Percentiles rank a stretch among this genome's conserved stretches.
These are phyloP conservation scores for Plecotus auritus DNA, from an alignment of 2,113 vertebrate species.

Conservation along the genomic window DNA sequence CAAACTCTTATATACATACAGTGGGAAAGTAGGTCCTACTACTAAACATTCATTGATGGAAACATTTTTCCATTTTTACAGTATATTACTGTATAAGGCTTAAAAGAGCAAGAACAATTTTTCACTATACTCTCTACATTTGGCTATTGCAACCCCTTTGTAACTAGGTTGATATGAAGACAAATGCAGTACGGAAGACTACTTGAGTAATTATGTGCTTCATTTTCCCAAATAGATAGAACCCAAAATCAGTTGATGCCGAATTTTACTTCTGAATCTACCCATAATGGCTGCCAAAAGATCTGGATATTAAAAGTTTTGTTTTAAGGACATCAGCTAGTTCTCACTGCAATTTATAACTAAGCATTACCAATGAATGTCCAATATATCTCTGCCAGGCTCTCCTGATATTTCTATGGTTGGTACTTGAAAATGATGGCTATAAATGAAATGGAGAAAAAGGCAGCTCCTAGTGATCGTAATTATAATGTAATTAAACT, in stretches of 20 bases:
- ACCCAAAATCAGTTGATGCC: constrained; percentile 14
- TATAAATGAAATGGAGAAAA: constrained; percentile 47
- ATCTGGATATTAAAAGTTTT: neutral
- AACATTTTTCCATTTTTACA: constrained; percentile 5
- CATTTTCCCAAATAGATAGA: neutral
- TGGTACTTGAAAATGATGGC: neutral
- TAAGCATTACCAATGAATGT: constrained; percentile 35
- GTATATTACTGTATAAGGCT: constrained; percentile 16
- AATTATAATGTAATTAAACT: neutral
- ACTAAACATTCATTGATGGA: constrained; percentile 18
- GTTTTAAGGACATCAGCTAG: constrained; percentile 39
- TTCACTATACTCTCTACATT: constrained; percentile 1
- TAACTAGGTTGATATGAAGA: neutral
- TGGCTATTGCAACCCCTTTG: neutral
- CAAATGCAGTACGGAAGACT: constrained; percentile 33
- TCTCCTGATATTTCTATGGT: neutral
- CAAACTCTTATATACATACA: neutral
- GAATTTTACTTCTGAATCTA: constrained; percentile 38
- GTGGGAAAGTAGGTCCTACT: neutral
- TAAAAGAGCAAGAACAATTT: constrained; percentile 34
- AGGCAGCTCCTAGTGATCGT: constrained; percentile 34
- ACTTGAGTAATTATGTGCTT: neutral
- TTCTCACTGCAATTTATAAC: neutral
- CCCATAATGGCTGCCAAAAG: neutral
- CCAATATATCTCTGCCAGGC: neutral